A percentile compares a stretch with the other conserved stretches of the same genome.
Conservation (phyloP, 2,113 vertebrate species). For the Toxotes jaculatrix region DNA sequence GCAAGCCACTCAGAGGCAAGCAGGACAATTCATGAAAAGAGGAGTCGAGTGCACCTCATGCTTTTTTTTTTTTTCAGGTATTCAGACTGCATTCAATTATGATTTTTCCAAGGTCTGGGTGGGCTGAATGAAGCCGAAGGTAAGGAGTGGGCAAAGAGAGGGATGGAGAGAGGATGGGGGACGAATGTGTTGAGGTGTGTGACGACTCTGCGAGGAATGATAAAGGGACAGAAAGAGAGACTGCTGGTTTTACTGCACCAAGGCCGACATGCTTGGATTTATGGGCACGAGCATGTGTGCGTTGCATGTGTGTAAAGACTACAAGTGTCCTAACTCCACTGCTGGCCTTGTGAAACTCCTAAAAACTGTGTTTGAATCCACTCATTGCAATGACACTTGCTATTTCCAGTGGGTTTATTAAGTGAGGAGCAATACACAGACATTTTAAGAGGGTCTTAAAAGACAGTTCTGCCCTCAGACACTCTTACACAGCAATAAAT, state of each 20-base stretch:
- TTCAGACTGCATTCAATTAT: constrained; percentile 53
- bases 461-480: constrained; percentile 66
- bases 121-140: constrained; percentile 50
- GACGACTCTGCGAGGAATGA: constrained; percentile 76
- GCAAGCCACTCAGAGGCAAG: constrained; percentile 2
- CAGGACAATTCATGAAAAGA: constrained; percentile 30
- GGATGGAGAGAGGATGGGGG: constrained; percentile 32
- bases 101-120: constrained; percentile 57
- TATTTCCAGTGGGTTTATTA: constrained; percentile 65
- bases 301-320: constrained; percentile 17
- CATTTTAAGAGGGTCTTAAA: constrained; percentile 64
- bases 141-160: constrained; percentile 13
- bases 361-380: constrained; percentile 60
- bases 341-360: constrained; percentile 75
- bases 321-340: constrained; percentile 39
- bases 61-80: not conserved
- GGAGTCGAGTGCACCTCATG: not conserved
- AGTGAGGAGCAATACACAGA: constrained; percentile 50
- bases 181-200: constrained; percentile 74
- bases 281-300: constrained; percentile 37
- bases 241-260: constrained; percentile 78
- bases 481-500: constrained; percentile 43
- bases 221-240: constrained; percentile 74
- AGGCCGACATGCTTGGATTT: constrained; percentile 79
- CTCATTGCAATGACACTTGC: constrained; percentile 41